Base-by-base conservation (phyloP, 2,113 vertebrate species). In the Merops nubicus region DNA sequence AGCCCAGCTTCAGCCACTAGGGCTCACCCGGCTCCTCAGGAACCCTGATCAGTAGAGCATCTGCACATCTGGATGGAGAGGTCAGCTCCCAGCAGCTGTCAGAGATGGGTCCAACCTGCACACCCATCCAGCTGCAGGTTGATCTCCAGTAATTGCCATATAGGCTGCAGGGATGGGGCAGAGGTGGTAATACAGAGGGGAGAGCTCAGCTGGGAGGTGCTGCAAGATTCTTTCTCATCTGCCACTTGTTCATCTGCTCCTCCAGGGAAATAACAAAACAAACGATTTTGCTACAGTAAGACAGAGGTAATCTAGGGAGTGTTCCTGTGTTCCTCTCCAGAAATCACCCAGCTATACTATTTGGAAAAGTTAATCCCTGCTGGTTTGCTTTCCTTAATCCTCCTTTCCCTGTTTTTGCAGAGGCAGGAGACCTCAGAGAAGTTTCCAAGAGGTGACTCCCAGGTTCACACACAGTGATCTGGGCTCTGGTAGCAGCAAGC, bases 41-140 rank as follows among this genome's bases (percentile, higher is more conserved):
- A 15, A 2, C 8, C 22, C 38, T 1, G 1, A 53, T 51, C 33
- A 19, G 21, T 2, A 18, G 18, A 42, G 40, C 0, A 0, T 14
- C 42, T 34, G 6, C 38, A 18, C 28, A 14, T 43, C 33, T 50
- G 72, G 47, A 8, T 38, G 36, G 29, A 57, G 68, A 51, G 11
- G 7, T 5, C 57, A n/a, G 2, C 57, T 57, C 53, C 31, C 77
- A 18, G 19, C 19, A 36, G 33, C 25, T 62, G 38, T 19, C 43
- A n/a, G 68, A 72, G 63, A 1, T 5, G 16, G 36, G 5, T 54
- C 38, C 22, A 23, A 8, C 23, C 59, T 26, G 21, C 67, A 54
- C 33, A 13, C 2, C 31, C 51, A 15, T 2, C 60, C 67, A 42
- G 4, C 45, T 78, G 50, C 69, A 62, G 26, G 20, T 23, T 62